Base-by-base conservation (phyloP, 2,888 invertebrate genomes). In the Pandemis cinnamomeana region DNA sequence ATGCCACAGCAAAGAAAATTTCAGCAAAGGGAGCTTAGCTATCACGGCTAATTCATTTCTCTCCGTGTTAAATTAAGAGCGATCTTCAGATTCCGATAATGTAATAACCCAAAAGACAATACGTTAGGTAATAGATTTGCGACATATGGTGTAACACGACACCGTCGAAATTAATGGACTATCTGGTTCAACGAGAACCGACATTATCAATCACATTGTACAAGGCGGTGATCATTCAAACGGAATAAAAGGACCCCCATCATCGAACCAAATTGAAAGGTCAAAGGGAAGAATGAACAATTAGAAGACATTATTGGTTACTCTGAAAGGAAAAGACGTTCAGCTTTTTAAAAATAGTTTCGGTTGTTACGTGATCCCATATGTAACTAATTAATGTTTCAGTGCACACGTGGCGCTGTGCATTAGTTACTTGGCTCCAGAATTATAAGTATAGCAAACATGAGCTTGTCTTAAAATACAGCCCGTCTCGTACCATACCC, bases 231-330 rank as follows among this genome's bases (percentile, higher is more conserved):
- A 82, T 83, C 82, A 82, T 84, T 85, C 75, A 78, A 78, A 79
- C 72, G 77, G 78, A 82, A 81, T 80, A 82, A 82, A 82, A 78
- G 79, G 79, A 81, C 78, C 80, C 83, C 79, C 79, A 77, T 76
- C 66, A 79, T 79, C 73, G 77, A 80, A 77, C 78, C 75, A 75
- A 83, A 87, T 85, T 82, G 80, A 83, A 78, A 78, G 85, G 87
- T 88, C 86, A 84, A 82, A 80, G 69, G 77, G 77, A 78, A 78
- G 79, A 82, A 84, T 85, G 86, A 84, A 84, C 83, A 74, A 74
- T 74, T 74, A 74, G 58, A 61, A 74, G 51, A 55, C 55, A 68
- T 63, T 11, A 53, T 53, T 11, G 13, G 46, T 15, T 64, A 51
- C 58, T 55, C 27, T 15, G 42, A 48, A 8, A 66, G 42, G 36